Conservation (phyloP, 2,797 vertebrate genomes). For the Malurus leucopterus region DNA sequence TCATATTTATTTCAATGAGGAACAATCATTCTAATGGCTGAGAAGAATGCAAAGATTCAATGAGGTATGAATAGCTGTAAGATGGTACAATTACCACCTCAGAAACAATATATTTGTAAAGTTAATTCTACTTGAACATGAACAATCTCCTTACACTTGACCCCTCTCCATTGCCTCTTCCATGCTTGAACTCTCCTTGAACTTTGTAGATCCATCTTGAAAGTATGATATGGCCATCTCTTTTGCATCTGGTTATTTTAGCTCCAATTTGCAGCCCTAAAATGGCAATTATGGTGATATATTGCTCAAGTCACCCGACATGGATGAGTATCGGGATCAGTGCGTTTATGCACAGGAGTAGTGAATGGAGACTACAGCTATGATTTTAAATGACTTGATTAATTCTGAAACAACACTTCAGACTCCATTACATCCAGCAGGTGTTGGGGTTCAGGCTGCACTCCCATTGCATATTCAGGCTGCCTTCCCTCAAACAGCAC, state of each 20-base stretch:
- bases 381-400: conserved; percentile 84
- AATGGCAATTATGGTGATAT: conserved; percentile 93
- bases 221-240: conserved; percentile 83
- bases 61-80: conserved; percentile 91
- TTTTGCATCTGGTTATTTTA: conserved; percentile 98
- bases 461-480: conserved; percentile 23
- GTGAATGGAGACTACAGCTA: conserved; percentile 78
- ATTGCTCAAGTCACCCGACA: conserved; percentile 85
- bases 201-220: conserved; percentile 85
- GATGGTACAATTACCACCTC: conserved; percentile 91
- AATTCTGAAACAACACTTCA: conserved; percentile 81
- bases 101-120: conserved; percentile 94
- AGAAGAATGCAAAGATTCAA: conserved; percentile 87
- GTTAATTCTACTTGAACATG: conserved; percentile 85
- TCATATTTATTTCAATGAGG: conserved; percentile 76
- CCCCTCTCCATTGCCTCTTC: conserved; percentile 83
- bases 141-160: conserved; percentile 83
- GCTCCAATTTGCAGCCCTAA: conserved; percentile 92
- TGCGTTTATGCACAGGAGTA: conserved; percentile 79
- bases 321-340: conserved; percentile 85
- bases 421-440: conserved; percentile 78
- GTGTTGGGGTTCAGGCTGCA: conserved; percentile 71
- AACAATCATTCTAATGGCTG: conserved; percentile 76
- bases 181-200: conserved; percentile 99
- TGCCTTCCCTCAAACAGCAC: conserved; percentile 46